Conservation (phyloP, 2,113 vertebrate genomes). For the Desmodus rotundus region DNA sequence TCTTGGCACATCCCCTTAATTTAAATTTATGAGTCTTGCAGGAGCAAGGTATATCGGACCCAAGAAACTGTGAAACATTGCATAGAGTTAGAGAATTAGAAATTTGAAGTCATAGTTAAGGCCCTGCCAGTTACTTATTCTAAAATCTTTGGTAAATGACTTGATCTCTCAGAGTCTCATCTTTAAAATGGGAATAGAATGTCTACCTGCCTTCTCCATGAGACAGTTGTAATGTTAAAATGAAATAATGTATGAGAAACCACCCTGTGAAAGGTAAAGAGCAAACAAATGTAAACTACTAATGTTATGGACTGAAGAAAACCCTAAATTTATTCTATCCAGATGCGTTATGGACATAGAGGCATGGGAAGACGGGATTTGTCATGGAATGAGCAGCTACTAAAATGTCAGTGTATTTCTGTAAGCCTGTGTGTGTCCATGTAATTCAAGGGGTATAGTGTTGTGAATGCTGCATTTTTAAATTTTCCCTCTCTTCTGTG, state of each 20-base stretch:
- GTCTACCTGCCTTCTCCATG: neutral
- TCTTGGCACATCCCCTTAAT: neutral
- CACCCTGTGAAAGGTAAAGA: neutral
- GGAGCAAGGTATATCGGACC: neutral
- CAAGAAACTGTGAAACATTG: neutral
- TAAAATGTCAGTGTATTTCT: neutral
- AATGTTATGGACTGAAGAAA: neutral
- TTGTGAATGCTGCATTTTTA: neutral
- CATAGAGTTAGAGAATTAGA: neutral
- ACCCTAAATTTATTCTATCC: neutral
- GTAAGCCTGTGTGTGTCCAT: neutral
- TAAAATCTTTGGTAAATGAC: neutral
- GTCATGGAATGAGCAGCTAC: neutral
- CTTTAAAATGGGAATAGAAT: neutral
- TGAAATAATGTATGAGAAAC: neutral
- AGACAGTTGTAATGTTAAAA: no score
- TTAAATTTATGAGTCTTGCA: neutral
- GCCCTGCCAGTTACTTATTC: neutral
- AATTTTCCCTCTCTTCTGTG: neutral
- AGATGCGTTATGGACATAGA: neutral
- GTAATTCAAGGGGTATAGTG: neutral
- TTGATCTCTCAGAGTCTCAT: neutral
- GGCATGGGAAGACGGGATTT: neutral
- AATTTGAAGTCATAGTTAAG: neutral
- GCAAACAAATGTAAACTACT: neutral